Percentiles rank a stretch among this genome's conserved stretches.
Conservation (phyloP, 2,113 vertebrate genomes). For the Girardinichthys multiradiatus region DNA sequence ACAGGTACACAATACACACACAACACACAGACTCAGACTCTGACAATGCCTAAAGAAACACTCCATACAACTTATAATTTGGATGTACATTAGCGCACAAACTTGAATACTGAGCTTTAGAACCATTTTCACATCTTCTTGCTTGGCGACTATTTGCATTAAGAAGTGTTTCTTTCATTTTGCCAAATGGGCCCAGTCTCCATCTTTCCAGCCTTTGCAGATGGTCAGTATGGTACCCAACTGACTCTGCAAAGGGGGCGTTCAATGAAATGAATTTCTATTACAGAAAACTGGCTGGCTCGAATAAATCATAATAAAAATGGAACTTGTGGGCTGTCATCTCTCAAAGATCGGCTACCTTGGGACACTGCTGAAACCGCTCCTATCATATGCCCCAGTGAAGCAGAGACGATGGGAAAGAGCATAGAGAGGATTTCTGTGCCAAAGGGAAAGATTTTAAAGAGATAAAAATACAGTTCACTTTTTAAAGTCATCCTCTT, state of each 20-base stretch:
- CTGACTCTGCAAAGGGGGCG: constrained; percentile 50
- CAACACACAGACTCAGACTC: too few species aligned
- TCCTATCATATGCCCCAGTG: constrained; percentile 82
- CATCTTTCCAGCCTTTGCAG: constrained; percentile 53
- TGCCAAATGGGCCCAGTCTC: constrained; percentile 57
- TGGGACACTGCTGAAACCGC: constrained; percentile 78
- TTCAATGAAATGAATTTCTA: constrained; percentile 82
- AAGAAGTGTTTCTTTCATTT: constrained; percentile 59
- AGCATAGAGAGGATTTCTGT: constrained; percentile 62
- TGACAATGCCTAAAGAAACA: neutral
- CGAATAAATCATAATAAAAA: constrained; percentile 86
- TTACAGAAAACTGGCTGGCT: constrained; percentile 78
- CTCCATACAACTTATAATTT: neutral
- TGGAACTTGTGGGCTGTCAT: constrained; percentile 80
- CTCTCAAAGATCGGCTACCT: constrained; percentile 79
- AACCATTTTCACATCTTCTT: constrained; percentile 33
- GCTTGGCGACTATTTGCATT: constrained; percentile 55
- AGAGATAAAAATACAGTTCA: constrained; percentile 73
- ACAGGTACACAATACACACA: too few species aligned
- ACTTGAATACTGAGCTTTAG: constrained; percentile 30
- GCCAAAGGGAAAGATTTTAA: constrained; percentile 75
- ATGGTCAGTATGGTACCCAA: constrained; percentile 52
- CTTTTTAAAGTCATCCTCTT: constrained; percentile 54
- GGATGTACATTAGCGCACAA: constrained; percentile 12
- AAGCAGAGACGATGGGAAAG: constrained; percentile 78